phyloP scores from a whole-genome alignment of 2,888 invertebrate genomes.

The Caprella mutica region DNA sequence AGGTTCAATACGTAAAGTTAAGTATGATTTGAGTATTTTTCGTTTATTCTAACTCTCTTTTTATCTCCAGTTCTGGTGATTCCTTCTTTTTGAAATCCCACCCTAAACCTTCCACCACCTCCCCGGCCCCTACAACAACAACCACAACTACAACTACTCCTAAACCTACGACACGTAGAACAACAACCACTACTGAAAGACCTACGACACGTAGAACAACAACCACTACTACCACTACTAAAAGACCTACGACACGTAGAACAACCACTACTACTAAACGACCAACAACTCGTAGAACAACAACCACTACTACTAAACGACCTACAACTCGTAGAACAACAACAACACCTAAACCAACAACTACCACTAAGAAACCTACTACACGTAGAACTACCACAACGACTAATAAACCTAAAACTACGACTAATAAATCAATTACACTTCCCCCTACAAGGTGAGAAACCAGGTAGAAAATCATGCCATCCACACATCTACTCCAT shows the following conservation, averaged over 20 bases:
- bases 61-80: no score
- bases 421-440: no score
- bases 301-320: constrained; percentile 7
- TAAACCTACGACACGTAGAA: not conserved
- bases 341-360: constrained; percentile 1
- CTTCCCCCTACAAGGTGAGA: no score
- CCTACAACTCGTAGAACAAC: constrained; percentile 13
- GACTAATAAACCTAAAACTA: no score
- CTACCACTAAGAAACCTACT: constrained; percentile 16
- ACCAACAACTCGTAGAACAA: constrained; percentile 6
- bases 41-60: no score
- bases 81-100: no score
- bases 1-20: no score
- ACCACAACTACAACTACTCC: not conserved
- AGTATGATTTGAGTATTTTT: no score
- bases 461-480: no score
- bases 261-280: constrained; percentile 10
- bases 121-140: constrained; percentile 38
- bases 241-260: constrained; percentile 7
- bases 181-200: constrained; percentile 2
- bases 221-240: constrained; percentile 14
- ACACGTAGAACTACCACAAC: constrained; percentile 26
- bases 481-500: no score
- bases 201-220: constrained; percentile 8
- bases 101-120: not conserved